phyloP scores from a whole-genome alignment of 2,797 vertebrate genomes.

The Martes flavigula region DNA sequence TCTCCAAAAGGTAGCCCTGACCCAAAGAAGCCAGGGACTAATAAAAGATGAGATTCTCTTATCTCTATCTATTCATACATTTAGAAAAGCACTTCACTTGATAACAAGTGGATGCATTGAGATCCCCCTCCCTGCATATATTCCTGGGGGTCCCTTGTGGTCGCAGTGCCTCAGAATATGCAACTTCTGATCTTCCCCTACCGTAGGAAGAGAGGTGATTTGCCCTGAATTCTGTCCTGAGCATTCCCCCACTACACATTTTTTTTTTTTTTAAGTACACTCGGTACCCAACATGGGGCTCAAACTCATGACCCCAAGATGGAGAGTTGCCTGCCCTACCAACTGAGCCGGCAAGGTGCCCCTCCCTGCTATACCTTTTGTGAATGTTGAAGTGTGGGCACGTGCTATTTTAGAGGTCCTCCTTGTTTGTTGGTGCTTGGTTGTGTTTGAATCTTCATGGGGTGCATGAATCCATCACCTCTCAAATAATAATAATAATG shows the following conservation, averaged over 20 bases:
- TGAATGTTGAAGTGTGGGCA: neutral
- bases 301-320: neutral
- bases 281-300: neutral
- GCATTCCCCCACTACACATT: neutral
- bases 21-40: neutral
- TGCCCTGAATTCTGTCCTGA: neutral
- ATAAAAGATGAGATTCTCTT: neutral
- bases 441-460: neutral
- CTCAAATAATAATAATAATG: neutral
- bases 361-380: neutral
- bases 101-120: neutral
- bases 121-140: neutral
- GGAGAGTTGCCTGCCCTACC: neutral
- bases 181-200: neutral
- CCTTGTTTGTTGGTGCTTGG: neutral
- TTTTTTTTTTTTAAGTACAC: neutral
- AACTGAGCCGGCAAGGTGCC: neutral
- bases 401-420: neutral
- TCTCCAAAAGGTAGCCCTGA: neutral
- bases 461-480: neutral
- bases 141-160: neutral
- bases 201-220: neutral
- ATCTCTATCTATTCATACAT: neutral
- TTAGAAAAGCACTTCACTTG: neutral
- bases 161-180: neutral